Conservation (phyloP, 2,888 invertebrate genomes). For the Lasioglossum marginatum region DNA sequence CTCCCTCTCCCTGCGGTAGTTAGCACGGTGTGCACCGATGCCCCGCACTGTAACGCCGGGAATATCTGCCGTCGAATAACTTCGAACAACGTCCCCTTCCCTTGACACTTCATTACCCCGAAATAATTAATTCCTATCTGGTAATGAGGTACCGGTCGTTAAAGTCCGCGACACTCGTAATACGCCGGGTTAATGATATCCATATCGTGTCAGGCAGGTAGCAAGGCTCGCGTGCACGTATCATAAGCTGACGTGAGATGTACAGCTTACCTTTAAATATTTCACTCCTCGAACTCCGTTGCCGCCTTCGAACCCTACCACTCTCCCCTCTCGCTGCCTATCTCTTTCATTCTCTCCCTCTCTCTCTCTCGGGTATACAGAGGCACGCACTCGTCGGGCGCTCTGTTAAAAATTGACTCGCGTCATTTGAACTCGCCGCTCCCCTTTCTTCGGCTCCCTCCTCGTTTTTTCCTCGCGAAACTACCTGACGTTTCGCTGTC, state of each 20-base stretch:
- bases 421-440: constrained; percentile 29
- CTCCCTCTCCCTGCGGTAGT: constrained; percentile 22
- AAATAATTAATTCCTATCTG: constrained; percentile 74
- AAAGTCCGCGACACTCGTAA: constrained; percentile 73
- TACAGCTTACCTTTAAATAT: constrained; percentile 67
- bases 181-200: constrained; percentile 71
- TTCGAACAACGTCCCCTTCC: constrained; percentile 65
- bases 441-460: neutral
- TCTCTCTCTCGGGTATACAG: neutral
- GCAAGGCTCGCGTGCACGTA: constrained; percentile 45
- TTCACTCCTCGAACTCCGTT: constrained; percentile 47
- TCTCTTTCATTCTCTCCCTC: neutral
- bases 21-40: constrained; percentile 35
- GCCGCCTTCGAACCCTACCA: constrained; percentile 9
- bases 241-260: constrained; percentile 69
- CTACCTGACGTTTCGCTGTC: constrained; percentile 26
- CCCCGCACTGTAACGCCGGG: constrained; percentile 30
- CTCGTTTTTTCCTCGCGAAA: neutral
- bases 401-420: constrained; percentile 52
- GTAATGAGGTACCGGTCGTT: constrained; percentile 70
- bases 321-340: neutral
- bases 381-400: neutral
- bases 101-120: constrained; percentile 72
- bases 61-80: constrained; percentile 70
- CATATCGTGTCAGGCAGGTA: constrained; percentile 52